A percentile compares a stretch with the other conserved stretches of the same genome.
These are phyloP conservation scores for Flabesymbios commensalis DNA, from an alignment of 2,888 invertebrate species.

Conservation along the genomic window DNA sequence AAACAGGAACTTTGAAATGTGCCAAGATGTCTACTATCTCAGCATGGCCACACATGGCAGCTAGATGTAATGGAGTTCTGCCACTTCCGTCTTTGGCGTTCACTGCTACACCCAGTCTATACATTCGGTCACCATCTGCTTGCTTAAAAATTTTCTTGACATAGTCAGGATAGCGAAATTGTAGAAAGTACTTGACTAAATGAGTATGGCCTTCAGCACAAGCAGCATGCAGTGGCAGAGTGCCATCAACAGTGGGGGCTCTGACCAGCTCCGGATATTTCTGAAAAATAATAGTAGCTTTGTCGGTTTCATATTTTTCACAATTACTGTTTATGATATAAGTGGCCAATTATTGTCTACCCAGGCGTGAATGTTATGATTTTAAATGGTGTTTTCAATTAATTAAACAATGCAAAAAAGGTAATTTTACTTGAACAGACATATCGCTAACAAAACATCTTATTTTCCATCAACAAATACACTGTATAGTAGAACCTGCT, in stretches of 20 bases:
- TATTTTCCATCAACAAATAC: too few species aligned
- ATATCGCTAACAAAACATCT: too few species aligned
- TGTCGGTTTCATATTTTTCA: not conserved
- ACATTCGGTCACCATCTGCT: conserved; percentile 72
- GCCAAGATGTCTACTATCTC: conserved; percentile 38
- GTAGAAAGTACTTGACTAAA: conserved; percentile 77
- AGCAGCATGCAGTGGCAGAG: conserved; percentile 91
- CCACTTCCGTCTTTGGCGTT: conserved; percentile 75
- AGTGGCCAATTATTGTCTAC: too few species aligned
- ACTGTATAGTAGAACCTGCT: too few species aligned
- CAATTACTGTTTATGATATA: not conserved
- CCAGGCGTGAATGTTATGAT: too few species aligned
- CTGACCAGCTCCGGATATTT: conserved; percentile 83
- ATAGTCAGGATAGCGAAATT: conserved; percentile 77
- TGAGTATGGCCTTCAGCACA: conserved; percentile 83
- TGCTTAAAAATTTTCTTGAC: conserved; percentile 69
- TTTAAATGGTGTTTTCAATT: too few species aligned
- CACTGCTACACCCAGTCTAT: conserved; percentile 86
- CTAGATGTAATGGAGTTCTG: conserved; percentile 84
- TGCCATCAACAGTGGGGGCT: conserved; percentile 86
- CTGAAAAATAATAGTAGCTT: conserved; percentile 43
- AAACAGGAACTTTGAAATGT: conserved; percentile 16
- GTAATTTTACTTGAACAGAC: too few species aligned
- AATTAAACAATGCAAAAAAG: too few species aligned
- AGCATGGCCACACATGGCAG: conserved; percentile 68